Base-by-base conservation (phyloP, 2,113 vertebrate species). In the Macheiramphus alcinus region DNA sequence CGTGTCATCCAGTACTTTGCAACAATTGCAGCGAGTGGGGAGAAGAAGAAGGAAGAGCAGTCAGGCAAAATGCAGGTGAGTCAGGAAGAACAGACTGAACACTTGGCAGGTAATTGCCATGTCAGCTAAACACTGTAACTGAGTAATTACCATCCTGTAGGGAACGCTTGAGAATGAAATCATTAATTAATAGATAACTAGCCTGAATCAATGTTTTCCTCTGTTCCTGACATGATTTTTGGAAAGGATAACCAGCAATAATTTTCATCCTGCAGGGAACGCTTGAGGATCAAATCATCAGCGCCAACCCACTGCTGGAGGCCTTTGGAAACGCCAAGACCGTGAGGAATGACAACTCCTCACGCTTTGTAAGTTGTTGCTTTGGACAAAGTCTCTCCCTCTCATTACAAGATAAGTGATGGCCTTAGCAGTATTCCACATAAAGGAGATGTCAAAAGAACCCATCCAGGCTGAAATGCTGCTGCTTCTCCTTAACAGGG, bases 1-100 rank as follows among this genome's bases (percentile, higher is more conserved):
- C 98, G 99, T 92, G 99, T 99, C 97, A 99, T 99, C 98, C 99
- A 99, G 97, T 99, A 99, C 96, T 99, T 99, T 97, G 99, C 99
- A 58, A 99, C 99, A 95, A 99, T 99, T 90, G 99, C 99, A 93
- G 93, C 97, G 5, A 91, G 97, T 55, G 98, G 98, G 2, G 98
- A 98, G 0, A 98, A 98, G 82, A 98, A 98, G 20, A 97, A 96
- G 26, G 97, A 97, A 8, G 96, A 97, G 50, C 31, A 56, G 3
- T 7, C 97, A 23, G 98, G 98, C 36, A 99, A 99, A 96, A 99
- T 99, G 90, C 93, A 99, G 98, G 99, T 98, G 38, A 40, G 38
- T 40, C 38, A 40, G 38, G 38, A 40, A 40, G 38, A 40, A 40
- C 38, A 40, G 38, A 40, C 38, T 40, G 38, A 40, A 40, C 38